Conservation (phyloP, 2,888 invertebrate species). For the Anagyrus pseudococci region DNA sequence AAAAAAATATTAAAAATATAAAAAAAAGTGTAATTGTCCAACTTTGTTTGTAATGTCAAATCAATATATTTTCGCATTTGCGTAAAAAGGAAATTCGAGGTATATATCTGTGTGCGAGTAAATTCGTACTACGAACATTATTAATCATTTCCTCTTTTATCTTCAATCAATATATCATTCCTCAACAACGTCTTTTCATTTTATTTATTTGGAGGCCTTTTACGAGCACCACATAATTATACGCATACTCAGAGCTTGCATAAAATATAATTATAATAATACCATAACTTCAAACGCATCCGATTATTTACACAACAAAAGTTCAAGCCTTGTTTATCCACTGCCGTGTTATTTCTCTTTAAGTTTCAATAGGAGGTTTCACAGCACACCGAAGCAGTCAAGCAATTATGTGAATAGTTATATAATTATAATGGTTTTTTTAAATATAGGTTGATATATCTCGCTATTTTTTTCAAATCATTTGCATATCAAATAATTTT, state of each 20-base stretch:
- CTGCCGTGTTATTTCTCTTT: constrained; percentile 40
- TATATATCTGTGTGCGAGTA: constrained; percentile 31
- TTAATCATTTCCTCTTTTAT: constrained; percentile 31
- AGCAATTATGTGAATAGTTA: constrained; percentile 41
- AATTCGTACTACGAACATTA: constrained; percentile 37
- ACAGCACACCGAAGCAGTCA: constrained; percentile 47
- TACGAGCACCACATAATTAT: constrained; percentile 43
- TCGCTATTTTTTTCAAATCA: constrained; percentile 37
- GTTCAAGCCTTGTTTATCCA: constrained; percentile 43
- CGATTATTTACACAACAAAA: constrained; percentile 58
- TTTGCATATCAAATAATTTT: constrained; percentile 32
- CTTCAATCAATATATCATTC: constrained; percentile 33
- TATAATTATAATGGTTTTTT: constrained; percentile 40
- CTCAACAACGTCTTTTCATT: constrained; percentile 33
- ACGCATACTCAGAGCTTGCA: constrained; percentile 42
- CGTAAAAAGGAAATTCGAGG: constrained; percentile 27
- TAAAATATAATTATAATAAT: constrained; percentile 44
- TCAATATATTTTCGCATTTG: constrained; percentile 27
- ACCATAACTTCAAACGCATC: constrained; percentile 48
- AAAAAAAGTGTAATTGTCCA: constrained; percentile 56
- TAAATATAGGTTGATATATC: constrained; percentile 41
- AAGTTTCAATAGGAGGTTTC: constrained; percentile 41
- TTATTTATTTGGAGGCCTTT: constrained; percentile 39
- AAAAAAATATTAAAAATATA: constrained; percentile 53
- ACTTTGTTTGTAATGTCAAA: constrained; percentile 44